Evolutionary conservation across 2,888 invertebrate genomes (phyloP).

Genomic region (Eupithecia exiguata): DNA sequence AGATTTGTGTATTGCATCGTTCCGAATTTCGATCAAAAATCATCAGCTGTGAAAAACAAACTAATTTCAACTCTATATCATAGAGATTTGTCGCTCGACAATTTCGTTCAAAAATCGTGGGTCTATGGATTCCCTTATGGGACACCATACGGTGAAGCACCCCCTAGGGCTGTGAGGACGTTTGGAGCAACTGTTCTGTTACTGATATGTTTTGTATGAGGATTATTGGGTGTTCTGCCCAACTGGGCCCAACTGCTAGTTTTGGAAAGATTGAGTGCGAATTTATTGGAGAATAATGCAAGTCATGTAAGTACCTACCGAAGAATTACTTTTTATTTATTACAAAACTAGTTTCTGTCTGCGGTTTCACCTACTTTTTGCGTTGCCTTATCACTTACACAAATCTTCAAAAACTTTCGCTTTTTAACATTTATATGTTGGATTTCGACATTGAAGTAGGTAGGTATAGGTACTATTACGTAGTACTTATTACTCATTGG

Average conservation of each 20-base stretch:
- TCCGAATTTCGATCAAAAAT: background rate
- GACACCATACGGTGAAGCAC: constrained; percentile 52
- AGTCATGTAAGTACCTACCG: background rate
- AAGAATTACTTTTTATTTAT: background rate
- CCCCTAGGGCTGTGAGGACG: constrained; percentile 57
- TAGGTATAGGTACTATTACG: too few species aligned
- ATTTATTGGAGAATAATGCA: constrained; percentile 10
- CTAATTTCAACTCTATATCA: constrained; percentile 4
- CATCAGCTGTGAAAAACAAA: background rate
- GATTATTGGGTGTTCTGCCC: constrained; percentile 31
- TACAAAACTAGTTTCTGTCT: background rate
- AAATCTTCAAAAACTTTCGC: background rate
- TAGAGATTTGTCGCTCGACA: background rate
- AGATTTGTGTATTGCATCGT: background rate
- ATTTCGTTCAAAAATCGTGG: background rate
- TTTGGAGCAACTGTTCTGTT: constrained; percentile 49
- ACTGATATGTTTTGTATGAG: constrained; percentile 60
- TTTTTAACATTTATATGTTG: too few species aligned
- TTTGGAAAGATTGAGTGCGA: constrained; percentile 11
- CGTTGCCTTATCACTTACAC: background rate
- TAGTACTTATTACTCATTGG: too few species aligned
- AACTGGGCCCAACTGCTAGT: constrained; percentile 25
- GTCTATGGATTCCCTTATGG: constrained; percentile 21
- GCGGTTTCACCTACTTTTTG: background rate
- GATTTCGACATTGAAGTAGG: too few species aligned